Evolutionary conservation across 2,888 invertebrate genomes (phyloP).

Genomic region (Entomobrya proxima): DNA sequence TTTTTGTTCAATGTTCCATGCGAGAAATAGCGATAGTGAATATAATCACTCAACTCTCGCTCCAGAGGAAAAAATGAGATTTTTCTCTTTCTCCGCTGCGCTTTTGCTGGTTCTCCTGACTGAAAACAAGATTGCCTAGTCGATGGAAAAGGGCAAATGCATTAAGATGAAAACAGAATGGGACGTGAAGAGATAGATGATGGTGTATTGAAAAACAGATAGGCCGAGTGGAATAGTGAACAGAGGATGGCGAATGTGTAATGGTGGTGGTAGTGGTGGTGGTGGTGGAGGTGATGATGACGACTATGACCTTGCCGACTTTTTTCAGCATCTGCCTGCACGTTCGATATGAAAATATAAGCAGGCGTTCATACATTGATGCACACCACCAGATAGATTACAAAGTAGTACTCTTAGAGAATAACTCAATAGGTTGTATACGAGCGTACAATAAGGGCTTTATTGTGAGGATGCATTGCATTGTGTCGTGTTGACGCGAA

Average conservation of each 20-base stretch:
- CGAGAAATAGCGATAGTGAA: neutral
- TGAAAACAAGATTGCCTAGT: neutral
- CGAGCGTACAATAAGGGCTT: neutral
- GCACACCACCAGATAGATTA: too few species aligned
- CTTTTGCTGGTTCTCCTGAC: too few species aligned
- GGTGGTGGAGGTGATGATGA: slow-evolving; percentile 26
- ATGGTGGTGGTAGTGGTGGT: too few species aligned
- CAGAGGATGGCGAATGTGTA: neutral
- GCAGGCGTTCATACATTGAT: too few species aligned
- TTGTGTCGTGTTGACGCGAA: neutral
- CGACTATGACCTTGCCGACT: slow-evolving; percentile 55
- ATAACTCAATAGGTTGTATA: neutral
- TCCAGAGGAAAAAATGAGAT: slow-evolving; percentile 17
- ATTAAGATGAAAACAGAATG: neutral
- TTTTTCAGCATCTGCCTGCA: neutral
- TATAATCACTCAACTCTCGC: slow-evolving; percentile 32
- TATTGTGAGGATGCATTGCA: neutral
- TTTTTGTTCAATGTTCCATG: neutral
- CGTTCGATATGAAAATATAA: slow-evolving; percentile 7
- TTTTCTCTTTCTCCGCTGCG: neutral
- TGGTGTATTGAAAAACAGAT: slow-evolving; percentile 9
- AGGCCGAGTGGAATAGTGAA: neutral
- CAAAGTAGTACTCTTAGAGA: too few species aligned
- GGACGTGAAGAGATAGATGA: slow-evolving; percentile 20
- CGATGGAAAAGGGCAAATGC: slow-evolving; percentile 13